A percentile compares a stretch with the other conserved stretches of the same genome.
phyloP scores from a whole-genome alignment of 2,888 invertebrate species.

The Diarsia dahlii region DNA sequence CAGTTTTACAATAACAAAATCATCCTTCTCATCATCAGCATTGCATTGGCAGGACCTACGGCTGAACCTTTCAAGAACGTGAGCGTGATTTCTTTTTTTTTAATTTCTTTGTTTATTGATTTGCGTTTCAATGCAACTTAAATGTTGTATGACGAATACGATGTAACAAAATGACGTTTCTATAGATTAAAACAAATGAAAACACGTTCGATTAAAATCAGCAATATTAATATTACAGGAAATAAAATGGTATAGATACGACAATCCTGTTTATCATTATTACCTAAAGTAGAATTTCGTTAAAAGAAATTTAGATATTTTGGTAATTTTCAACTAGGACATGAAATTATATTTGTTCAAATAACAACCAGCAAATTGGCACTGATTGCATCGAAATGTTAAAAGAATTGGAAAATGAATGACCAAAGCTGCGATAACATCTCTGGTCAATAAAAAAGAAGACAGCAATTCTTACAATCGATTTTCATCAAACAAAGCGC shows the following conservation, averaged over 20 bases:
- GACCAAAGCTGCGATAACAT: too few species aligned
- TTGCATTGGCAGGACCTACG: too few species aligned
- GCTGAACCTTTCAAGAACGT: background rate
- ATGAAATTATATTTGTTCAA: too few species aligned
- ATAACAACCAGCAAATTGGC: too few species aligned
- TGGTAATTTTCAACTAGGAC: background rate
- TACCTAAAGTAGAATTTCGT: background rate
- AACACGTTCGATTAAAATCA: slow-evolving; percentile 41
- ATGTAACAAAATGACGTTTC: slow-evolving; percentile 26
- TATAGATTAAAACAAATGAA: slow-evolving; percentile 29
- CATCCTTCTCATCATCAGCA: too few species aligned
- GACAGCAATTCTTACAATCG: too few species aligned
- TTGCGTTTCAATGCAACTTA: background rate
- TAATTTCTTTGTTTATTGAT: background rate
- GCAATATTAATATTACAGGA: background rate
- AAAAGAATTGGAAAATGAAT: too few species aligned
- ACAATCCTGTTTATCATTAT: slow-evolving; percentile 24
- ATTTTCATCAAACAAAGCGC: too few species aligned
- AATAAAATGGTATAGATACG: slow-evolving; percentile 21
- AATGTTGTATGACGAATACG: background rate
- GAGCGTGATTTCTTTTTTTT: background rate
- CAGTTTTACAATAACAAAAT: too few species aligned
- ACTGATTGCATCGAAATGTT: too few species aligned
- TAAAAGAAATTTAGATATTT: background rate
- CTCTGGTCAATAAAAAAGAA: too few species aligned